Percentiles rank a stretch among this genome's conserved stretches.
phyloP scores from a whole-genome alignment of 2,888 invertebrate genomes.

The Metacarcinus magister region DNA sequence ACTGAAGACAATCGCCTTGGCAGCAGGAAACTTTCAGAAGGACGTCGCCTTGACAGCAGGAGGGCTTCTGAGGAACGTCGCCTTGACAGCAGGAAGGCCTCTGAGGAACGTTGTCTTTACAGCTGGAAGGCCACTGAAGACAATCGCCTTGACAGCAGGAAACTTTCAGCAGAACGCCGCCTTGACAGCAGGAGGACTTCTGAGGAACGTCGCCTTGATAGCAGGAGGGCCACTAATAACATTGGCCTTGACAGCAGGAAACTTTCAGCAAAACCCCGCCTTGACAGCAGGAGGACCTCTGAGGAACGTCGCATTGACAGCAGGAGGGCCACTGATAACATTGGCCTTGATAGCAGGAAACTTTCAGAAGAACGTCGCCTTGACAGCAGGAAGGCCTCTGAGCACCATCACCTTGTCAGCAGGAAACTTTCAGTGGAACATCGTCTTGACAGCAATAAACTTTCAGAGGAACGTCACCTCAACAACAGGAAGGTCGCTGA shows the following conservation, averaged over 20 bases:
- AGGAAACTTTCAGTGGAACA: neutral
- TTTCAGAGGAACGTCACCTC: neutral
- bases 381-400: no score
- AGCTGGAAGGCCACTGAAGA: neutral
- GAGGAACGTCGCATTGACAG: neutral
- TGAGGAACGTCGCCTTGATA: neutral
- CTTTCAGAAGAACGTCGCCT: no score
- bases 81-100: neutral
- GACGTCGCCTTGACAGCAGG: no score
- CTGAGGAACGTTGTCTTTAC: neutral
- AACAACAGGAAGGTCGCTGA: no score
- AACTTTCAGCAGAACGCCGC: neutral
- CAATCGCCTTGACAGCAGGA: neutral
- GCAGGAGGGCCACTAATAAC: neutral
- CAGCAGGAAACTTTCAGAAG: neutral
- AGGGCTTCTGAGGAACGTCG: neutral
- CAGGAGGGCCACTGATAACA: no score
- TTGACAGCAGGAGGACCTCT: neutral
- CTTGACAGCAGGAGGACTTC: neutral
- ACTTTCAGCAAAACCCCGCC: neutral
- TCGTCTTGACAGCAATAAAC: neutral
- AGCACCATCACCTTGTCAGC: neutral
- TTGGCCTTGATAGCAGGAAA: no score
- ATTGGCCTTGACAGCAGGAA: neutral
- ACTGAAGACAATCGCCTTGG: no score